These are phyloP conservation scores for Tridacna crocea DNA, from an alignment of 2,888 invertebrate species.

Conservation along the genomic window DNA sequence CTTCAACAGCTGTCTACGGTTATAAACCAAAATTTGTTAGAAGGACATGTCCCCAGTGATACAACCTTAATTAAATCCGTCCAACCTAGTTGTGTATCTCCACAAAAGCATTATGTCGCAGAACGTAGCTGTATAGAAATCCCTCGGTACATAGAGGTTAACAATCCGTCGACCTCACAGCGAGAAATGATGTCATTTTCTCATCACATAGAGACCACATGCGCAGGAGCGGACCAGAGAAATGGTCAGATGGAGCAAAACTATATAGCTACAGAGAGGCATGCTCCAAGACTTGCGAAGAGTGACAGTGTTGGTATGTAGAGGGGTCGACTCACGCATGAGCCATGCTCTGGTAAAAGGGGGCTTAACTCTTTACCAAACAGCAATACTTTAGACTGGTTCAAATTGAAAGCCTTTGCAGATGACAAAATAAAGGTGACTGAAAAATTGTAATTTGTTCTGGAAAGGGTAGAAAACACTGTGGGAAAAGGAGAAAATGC, in stretches of 20 bases:
- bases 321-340: too few species aligned
- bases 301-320: conserved; percentile 70
- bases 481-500: not conserved
- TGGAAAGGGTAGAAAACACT: too few species aligned
- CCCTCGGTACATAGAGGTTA: conserved; percentile 44
- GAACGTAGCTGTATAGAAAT: conserved; percentile 38
- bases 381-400: too few species aligned
- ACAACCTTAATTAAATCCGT: not conserved
- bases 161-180: conserved; percentile 7
- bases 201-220: conserved; percentile 41
- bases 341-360: too few species aligned
- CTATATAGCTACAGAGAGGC: not conserved
- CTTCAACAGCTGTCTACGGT: not conserved
- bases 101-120: not conserved
- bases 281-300: conserved; percentile 49
- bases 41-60: not conserved
- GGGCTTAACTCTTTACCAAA: too few species aligned
- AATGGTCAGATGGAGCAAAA: not conserved
- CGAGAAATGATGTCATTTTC: conserved; percentile 46
- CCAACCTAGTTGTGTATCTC: not conserved
- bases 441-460: too few species aligned
- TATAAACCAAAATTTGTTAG: not conserved
- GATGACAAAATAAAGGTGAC: too few species aligned
- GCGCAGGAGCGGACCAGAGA: conserved; percentile 24
- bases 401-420: too few species aligned